Evolutionary conservation across 2,888 invertebrate species (phyloP).

Genomic region (Patella pellucida): DNA sequence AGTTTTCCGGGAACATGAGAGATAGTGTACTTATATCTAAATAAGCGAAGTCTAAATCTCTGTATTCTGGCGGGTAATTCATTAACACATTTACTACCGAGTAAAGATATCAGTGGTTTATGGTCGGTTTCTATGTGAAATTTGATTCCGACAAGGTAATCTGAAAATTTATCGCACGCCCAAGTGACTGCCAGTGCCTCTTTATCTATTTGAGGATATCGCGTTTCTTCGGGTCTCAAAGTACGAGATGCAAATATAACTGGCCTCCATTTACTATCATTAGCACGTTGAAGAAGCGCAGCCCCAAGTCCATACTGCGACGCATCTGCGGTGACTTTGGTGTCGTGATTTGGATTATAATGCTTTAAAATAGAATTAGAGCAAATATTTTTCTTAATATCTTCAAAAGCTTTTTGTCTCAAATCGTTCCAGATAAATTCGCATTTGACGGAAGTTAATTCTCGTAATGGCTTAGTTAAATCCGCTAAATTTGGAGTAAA

Average conservation of each 20-base stretch:
- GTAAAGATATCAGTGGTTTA: not conserved
- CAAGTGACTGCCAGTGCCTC: constrained; percentile 8
- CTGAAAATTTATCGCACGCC: too few species aligned
- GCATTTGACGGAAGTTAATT: too few species aligned
- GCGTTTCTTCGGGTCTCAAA: not conserved
- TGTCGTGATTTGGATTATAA: not conserved
- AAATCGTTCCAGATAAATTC: too few species aligned
- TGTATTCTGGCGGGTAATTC: constrained; percentile 25
- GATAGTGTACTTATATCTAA: too few species aligned
- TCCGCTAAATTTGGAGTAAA: not conserved
- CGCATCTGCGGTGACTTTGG: not conserved
- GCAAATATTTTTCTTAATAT: not conserved
- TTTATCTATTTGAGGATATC: constrained; percentile 14
- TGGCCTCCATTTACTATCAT: not conserved
- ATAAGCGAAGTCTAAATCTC: too few species aligned
- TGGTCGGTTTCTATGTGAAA: too few species aligned
- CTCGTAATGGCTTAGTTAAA: not conserved
- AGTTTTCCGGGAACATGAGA: too few species aligned
- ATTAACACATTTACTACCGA: constrained; percentile 3
- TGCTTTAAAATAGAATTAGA: not conserved
- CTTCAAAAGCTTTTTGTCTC: too few species aligned
- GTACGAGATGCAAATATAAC: not conserved
- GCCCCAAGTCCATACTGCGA: not conserved
- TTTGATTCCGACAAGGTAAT: too few species aligned
- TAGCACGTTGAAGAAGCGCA: not conserved